Evolutionary conservation across 2,113 vertebrate species (phyloP).

Genomic region (Synchiropus splendidus): DNA sequence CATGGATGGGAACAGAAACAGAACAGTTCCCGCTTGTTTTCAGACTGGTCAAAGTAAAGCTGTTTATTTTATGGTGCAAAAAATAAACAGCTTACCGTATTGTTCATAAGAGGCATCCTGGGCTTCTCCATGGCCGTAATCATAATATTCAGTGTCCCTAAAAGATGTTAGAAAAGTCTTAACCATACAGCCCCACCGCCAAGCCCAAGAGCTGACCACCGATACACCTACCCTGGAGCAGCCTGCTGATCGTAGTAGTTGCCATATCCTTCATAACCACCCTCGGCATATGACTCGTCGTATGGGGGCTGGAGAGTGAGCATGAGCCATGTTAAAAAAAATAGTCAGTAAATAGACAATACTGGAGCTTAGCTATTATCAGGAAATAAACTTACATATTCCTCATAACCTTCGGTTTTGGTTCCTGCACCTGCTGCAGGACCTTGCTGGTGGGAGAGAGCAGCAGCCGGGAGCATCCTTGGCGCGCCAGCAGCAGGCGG

Average conservation of each 20-base stretch:
- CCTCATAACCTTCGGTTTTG: conserved; percentile 79
- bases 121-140: conserved; percentile 92
- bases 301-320: conserved; percentile 70
- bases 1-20: no score
- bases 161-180: not conserved
- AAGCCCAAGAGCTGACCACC: not conserved
- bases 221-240: conserved; percentile 78
- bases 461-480: conserved; percentile 78
- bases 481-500: conserved; percentile 73
- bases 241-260: conserved; percentile 86
- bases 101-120: conserved; percentile 81
- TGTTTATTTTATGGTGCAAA: not conserved
- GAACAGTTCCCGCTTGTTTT: no score
- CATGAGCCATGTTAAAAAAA: not conserved
- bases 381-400: conserved; percentile 75
- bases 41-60: not conserved
- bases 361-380: conserved; percentile 3
- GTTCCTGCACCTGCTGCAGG: conserved; percentile 55
- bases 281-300: conserved; percentile 83
- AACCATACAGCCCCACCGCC: not conserved
- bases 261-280: conserved; percentile 86
- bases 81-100: conserved; percentile 74
- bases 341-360: conserved; percentile 1
- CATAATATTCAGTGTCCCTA: conserved; percentile 96
- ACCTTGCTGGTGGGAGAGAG: conserved; percentile 63